Conservation (phyloP, 2,797 vertebrate genomes). For the Anguilla anguilla region DNA sequence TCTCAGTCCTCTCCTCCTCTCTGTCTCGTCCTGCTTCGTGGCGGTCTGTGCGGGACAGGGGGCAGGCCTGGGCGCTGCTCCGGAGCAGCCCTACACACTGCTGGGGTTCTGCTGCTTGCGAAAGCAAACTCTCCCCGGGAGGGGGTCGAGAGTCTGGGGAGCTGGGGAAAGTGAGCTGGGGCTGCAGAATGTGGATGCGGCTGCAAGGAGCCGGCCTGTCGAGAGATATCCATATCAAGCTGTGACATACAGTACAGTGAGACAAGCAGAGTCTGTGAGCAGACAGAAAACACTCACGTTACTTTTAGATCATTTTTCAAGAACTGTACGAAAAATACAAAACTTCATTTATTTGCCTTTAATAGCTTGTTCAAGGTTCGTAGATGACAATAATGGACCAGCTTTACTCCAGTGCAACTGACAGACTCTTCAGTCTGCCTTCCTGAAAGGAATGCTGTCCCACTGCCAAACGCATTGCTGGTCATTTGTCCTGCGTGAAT, state of each 20-base stretch:
- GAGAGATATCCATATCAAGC: neutral
- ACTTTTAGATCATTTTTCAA: neutral
- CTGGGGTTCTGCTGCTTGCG: slow-evolving; percentile 26
- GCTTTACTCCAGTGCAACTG: neutral
- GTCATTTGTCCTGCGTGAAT: neutral
- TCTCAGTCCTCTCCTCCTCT: neutral
- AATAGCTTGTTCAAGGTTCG: neutral
- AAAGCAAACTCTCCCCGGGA: neutral
- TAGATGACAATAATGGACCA: neutral
- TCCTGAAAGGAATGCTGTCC: neutral
- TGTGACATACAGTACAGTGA: neutral
- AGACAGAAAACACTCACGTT: neutral
- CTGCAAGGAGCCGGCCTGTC: neutral
- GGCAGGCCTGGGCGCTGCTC: slow-evolving; percentile 45
- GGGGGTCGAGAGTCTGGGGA: neutral
- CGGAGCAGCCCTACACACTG: slow-evolving; percentile 35
- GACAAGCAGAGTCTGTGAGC: neutral
- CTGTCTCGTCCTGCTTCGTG: neutral
- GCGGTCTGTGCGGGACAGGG: slow-evolving; percentile 37
- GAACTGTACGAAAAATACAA: neutral
- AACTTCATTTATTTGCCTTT: neutral
- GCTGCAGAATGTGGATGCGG: neutral
- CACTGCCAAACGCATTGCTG: neutral
- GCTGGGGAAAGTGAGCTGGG: neutral
- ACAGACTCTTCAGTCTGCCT: neutral